Conservation (phyloP, 1,140 invertebrate species). For the Phymorhynchus buccinoides region DNA sequence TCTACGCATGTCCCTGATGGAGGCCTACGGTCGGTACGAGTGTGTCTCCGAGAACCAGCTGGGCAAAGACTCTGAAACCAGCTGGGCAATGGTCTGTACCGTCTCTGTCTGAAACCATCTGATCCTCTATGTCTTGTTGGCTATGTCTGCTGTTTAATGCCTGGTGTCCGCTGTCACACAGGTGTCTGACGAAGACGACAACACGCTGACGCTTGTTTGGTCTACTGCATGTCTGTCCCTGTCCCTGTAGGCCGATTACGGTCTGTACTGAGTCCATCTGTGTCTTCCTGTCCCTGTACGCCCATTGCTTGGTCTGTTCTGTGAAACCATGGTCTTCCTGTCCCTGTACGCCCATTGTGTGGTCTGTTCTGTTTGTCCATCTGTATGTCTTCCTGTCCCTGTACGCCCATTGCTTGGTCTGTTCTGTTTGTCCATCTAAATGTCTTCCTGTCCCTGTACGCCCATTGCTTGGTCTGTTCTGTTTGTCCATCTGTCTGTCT, state of each 20-base stretch:
- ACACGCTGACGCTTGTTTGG: constrained; percentile 86
- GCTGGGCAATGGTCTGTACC: too few species aligned
- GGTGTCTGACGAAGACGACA: constrained; percentile 18
- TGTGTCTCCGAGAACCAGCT: constrained; percentile 92
- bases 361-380: constrained; percentile 77
- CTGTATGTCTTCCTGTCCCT: background rate
- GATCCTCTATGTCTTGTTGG: constrained; percentile 87
- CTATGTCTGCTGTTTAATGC: too few species aligned
- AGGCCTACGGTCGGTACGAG: constrained; percentile 87
- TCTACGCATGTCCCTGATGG: constrained; percentile 85
- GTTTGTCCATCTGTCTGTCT: background rate
- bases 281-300: constrained; percentile 86
- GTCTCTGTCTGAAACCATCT: too few species aligned
- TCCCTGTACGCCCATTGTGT: too few species aligned
- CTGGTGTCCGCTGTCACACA: too few species aligned
- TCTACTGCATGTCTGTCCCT: constrained; percentile 86
- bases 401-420: too few species aligned
- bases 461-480: background rate
- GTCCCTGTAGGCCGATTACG: constrained; percentile 83
- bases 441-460: background rate
- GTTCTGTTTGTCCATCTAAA: too few species aligned
- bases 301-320: constrained; percentile 87
- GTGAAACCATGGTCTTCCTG: constrained; percentile 86
- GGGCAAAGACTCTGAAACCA: constrained; percentile 86
- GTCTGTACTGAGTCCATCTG: constrained; percentile 83